Evolutionary conservation across 2,113 vertebrate genomes (phyloP).

Genomic region (Prochilodus magdalenae): DNA sequence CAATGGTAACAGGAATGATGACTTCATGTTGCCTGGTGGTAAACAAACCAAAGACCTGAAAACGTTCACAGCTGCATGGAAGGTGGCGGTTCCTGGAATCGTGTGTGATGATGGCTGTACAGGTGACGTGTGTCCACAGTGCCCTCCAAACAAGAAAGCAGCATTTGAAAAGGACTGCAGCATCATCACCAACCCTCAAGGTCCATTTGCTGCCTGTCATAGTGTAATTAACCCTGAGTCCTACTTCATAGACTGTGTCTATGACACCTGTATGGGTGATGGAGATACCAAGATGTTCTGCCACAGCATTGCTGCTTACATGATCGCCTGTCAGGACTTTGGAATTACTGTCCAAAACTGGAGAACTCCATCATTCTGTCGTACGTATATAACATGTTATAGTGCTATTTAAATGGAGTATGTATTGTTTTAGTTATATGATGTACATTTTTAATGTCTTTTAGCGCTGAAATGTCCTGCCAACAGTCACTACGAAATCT

Average conservation of each 20-base stretch:
- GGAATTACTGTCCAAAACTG: constrained; percentile 16
- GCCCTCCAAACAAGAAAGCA: constrained; percentile 31
- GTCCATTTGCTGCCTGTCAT: constrained; percentile 66
- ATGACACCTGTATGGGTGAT: constrained; percentile 47
- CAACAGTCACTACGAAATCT: constrained; percentile 77
- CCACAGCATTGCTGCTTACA: constrained; percentile 51
- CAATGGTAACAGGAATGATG: constrained; percentile 57
- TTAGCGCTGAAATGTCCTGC: constrained; percentile 66
- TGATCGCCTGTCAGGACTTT: constrained; percentile 11
- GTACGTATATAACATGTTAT: not conserved
- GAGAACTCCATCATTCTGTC: constrained; percentile 20
- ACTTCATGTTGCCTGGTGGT: constrained; percentile 57
- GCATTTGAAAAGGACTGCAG: constrained; percentile 60
- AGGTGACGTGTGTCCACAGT: constrained; percentile 27
- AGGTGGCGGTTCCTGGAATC: constrained; percentile 45
- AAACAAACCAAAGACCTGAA: constrained; percentile 24
- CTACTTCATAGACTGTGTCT: constrained; percentile 69
- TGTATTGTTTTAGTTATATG: not conserved
- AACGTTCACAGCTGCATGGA: constrained; percentile 64
- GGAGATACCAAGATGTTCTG: constrained; percentile 53
- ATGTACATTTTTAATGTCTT: not conserved
- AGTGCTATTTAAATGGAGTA: not conserved
- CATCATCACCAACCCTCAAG: constrained; percentile 52
- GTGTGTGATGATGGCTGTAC: constrained; percentile 64
- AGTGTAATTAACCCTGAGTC: constrained; percentile 49